phyloP scores from a whole-genome alignment of 2,113 vertebrate species.

The Periophthalmodon schlosseri region DNA sequence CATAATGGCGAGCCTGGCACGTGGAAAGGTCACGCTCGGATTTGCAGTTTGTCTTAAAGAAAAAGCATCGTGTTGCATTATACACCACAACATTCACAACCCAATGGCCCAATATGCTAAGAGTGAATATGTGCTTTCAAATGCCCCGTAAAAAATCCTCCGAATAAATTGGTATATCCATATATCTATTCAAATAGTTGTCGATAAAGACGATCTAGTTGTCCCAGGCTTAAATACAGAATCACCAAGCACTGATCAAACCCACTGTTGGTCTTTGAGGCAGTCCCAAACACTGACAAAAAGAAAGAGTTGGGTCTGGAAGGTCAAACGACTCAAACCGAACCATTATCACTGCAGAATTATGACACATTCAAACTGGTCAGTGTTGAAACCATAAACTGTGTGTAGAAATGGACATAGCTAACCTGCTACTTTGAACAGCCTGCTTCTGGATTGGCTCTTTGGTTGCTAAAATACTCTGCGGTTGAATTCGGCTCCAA shows the following conservation, averaged over 20 bases:
- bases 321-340: background rate
- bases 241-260: background rate
- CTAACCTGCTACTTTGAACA: no score
- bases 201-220: background rate
- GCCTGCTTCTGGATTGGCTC: no score
- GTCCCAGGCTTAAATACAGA: background rate
- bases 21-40: background rate
- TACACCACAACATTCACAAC: background rate
- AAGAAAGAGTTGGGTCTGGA: background rate
- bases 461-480: no score
- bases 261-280: no score
- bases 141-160: background rate
- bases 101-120: background rate
- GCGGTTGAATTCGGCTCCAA: no score
- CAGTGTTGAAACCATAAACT: no score
- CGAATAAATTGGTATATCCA: background rate
- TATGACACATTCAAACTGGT: no score
- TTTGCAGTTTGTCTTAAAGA: slow-evolving; percentile 1
- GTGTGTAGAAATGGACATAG: no score
- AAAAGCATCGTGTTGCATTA: background rate
- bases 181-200: no score
- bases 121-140: background rate
- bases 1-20: slow-evolving; percentile 4
- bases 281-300: background rate
- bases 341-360: no score